Base-by-base conservation (phyloP, 2,888 invertebrate genomes). In the Agelastica alni region DNA sequence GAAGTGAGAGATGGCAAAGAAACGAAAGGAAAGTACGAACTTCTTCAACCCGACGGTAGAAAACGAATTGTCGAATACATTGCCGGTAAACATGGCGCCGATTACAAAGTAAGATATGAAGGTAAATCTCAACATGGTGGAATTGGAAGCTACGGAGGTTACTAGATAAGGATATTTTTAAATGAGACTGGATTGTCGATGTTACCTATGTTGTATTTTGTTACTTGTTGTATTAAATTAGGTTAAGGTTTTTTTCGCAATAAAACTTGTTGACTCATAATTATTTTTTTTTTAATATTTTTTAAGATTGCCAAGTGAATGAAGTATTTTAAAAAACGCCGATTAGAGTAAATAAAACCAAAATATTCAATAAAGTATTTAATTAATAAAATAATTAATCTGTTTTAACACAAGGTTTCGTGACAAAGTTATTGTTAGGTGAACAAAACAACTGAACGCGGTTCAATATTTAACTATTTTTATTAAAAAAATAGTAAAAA, bases 41-140 rank as follows among this genome's bases (percentile, higher is more conserved):
- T 74, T 16, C 59, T 71, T 7, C 74, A 75, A 51, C 75, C 75
- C 16, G 75, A 75, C 56, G 74, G 74, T 48, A 72, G 71, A 44
- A 71, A 68, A 56, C 67, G 75, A 49, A 72, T 73, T 43, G 75
- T 75, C 3, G 71, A 74, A 37, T 75, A 75, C 60, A 67, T 68
- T 32, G 74, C 71, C 36, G 74, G 73, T 14, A 74, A 74, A 57
- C 71, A 75, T 49, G 75, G 75, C 17, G 67, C 68, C 36, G 68
- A 73, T 54, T 74, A 74, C 62, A 68, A 71, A 55, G 69, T 75
- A 3, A 70, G 66, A 34, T 61, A 61, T 45, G 61, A 63, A 51
- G 61, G 61, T 13, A 54, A 60, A 36, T 58, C 62, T n/a, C 30
- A 46, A n/a, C 61, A 65, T 48, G 68, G 67, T 51, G 68, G 69